Evolutionary conservation across 2,797 vertebrate genomes (phyloP), one percentile per base, ranked within the genome.

Genomic region (Sphenodon punctatus): DNA sequence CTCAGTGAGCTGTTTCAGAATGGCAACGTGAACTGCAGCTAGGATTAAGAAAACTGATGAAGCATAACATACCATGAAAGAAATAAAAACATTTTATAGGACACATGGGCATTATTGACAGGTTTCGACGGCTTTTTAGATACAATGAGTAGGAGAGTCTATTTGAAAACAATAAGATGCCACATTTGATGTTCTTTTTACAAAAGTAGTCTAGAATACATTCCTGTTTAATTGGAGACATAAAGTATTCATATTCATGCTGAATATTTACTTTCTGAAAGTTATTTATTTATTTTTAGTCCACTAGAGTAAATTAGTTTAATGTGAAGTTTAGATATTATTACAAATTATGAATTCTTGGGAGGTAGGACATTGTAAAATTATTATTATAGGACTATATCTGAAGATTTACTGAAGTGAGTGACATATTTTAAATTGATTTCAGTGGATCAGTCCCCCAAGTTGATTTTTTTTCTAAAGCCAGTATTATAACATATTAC

Each of bases 11-110:
- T 94, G 87, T 92, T 89, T 90, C 90, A 69, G 83, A 69, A 78
- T 2, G 38, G 73, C 77, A 83, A 87, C 5, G 34, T 89, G 90
- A 93, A 91, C 86, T 90, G 91, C 86, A 89, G 81, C 82, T 86
- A 60, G 78, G 83, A 93, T 93, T 93, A 93, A 87, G 88, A 58
- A 79, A 85, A 88, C 75, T 83, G 84, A 80, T 90, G 91, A 93
- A 94, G 88, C 89, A 81, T 90, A 90, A 83, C 69, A 7, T 30
- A 90, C 82, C 90, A 63, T 93, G 82, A 93, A 94, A 92, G 89
- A 87, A 93, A 91, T 87, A 72, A 94, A 95, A 94, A 92, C 71
- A 84, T 90, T 92, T 92, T 80, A 92, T 88, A 79, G 86, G 81
- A 75, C 88, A 82, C 73, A 67, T 49, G 84, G 78, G 80, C 83